A percentile compares a stretch with the other conserved stretches of the same genome.
These are phyloP conservation scores for Hydropsyche betteni DNA, from an alignment of 2,888 invertebrate species.

Conservation along the genomic window DNA sequence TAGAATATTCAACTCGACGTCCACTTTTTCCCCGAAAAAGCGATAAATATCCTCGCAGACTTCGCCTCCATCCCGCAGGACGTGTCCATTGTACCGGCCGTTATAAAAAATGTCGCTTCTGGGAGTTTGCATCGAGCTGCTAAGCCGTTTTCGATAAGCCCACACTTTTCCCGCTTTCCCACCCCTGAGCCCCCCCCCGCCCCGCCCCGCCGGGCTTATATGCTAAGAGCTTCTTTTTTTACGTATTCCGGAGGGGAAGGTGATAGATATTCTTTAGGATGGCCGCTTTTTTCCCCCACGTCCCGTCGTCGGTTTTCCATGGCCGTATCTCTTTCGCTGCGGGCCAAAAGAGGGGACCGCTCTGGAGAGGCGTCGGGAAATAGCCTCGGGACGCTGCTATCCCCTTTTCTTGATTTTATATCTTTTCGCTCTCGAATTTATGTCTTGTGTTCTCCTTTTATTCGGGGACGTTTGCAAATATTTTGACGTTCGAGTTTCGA, in stretches of 20 bases:
- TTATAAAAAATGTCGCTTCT: conserved; percentile 60
- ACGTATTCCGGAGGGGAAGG: conserved; percentile 50
- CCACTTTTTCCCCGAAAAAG: neutral
- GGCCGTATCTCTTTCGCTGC: neutral
- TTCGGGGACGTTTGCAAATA: no score
- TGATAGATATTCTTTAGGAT: conserved; percentile 51
- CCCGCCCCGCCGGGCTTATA: neutral
- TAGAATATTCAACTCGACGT: no score
- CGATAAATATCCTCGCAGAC: conserved; percentile 29
- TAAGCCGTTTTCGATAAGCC: conserved; percentile 70
- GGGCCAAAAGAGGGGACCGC: conserved; percentile 46
- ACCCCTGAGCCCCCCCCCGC: neutral
- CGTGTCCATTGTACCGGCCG: conserved; percentile 46
- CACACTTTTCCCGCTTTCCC: conserved; percentile 52
- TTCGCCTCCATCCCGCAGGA: conserved; percentile 48
- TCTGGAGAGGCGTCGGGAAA: conserved; percentile 30
- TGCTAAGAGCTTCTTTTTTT: conserved; percentile 47
- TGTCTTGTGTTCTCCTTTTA: no score
- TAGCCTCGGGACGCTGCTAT: neutral
- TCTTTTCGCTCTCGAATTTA: neutral
- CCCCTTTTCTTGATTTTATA: conserved; percentile 1
- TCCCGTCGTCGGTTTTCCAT: neutral
- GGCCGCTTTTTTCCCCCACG: conserved; percentile 45
- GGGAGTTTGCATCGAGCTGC: conserved; percentile 64
- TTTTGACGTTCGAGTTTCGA: no score